Percentiles rank a stretch among this genome's conserved stretches.
Evolutionary conservation across 1,140 invertebrate species (phyloP).

Genomic region (Platorchestia sp.): DNA sequence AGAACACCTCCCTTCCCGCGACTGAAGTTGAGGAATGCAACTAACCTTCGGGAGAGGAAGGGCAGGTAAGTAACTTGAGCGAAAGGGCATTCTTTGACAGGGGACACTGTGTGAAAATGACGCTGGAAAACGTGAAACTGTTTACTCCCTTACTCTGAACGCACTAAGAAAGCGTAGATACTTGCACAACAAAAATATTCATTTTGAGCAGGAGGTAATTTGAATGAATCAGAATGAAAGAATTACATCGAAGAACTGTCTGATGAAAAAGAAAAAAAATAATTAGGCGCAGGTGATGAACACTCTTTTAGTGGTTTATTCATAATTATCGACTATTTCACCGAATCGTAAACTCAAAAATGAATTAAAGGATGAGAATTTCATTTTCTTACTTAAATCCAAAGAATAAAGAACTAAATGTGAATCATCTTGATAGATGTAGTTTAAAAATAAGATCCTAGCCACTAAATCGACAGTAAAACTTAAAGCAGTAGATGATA

Average conservation of each 20-base stretch:
- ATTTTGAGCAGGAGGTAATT: neutral
- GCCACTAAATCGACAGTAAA: too few relatives aligned
- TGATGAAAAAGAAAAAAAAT: neutral
- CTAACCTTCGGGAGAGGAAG: neutral
- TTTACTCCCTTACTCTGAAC: neutral
- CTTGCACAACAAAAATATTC: neutral
- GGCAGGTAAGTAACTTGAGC: neutral
- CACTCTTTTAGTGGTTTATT: neutral
- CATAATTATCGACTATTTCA: neutral
- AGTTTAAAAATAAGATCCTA: too few relatives aligned
- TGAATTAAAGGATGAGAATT: neutral
- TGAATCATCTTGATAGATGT: too few relatives aligned
- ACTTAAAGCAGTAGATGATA: too few relatives aligned
- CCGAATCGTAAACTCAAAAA: neutral
- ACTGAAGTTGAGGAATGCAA: neutral
- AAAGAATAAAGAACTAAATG: neutral
- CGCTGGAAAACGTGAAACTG: neutral
- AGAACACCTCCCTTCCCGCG: neutral
- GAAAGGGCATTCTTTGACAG: neutral
- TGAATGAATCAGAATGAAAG: neutral
- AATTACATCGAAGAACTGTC: neutral
- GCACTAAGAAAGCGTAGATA: neutral
- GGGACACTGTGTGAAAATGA: neutral
- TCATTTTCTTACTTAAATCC: neutral
- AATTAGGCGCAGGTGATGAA: neutral